Evolutionary conservation across 2,888 invertebrate species (phyloP).

Genomic region (Cheilosia impressa): DNA sequence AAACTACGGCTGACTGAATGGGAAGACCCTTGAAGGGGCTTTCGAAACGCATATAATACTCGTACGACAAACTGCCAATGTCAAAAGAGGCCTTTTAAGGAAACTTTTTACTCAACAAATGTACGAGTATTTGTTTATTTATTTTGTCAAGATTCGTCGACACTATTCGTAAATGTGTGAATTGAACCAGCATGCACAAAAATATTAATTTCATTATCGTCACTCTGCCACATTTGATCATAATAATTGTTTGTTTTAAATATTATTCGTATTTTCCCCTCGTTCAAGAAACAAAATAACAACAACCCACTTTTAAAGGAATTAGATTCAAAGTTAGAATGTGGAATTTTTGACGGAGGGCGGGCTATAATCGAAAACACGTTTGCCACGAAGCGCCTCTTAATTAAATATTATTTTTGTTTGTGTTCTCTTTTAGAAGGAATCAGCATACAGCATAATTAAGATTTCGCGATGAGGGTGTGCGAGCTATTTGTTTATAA

Average conservation of each 20-base stretch:
- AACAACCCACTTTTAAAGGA: neutral
- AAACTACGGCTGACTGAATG: neutral
- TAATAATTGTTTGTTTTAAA: slow-evolving; percentile 17
- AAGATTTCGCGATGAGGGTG: too few species aligned
- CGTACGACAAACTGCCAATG: too few species aligned
- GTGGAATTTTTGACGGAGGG: neutral
- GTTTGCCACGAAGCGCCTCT: neutral
- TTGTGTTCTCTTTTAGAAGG: neutral
- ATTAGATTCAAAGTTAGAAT: neutral
- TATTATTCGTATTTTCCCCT: neutral
- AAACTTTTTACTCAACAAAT: neutral
- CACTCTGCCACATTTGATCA: slow-evolving; percentile 9
- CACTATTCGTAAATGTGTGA: slow-evolving; percentile 31
- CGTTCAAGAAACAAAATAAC: neutral
- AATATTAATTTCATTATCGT: slow-evolving; percentile 41
- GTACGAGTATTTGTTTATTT: neutral
- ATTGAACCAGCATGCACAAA: slow-evolving; percentile 34
- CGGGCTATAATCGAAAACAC: neutral
- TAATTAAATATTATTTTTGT: neutral
- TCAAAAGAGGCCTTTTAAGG: neutral
- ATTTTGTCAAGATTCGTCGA: slow-evolving; percentile 16
- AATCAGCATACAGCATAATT: neutral
- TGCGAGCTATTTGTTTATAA: too few species aligned
- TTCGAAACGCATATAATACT: too few species aligned
- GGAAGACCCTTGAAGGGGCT: slow-evolving; percentile 2